Evolutionary conservation across 2,888 invertebrate genomes (phyloP).

Genomic region (Podabrus alpinus): DNA sequence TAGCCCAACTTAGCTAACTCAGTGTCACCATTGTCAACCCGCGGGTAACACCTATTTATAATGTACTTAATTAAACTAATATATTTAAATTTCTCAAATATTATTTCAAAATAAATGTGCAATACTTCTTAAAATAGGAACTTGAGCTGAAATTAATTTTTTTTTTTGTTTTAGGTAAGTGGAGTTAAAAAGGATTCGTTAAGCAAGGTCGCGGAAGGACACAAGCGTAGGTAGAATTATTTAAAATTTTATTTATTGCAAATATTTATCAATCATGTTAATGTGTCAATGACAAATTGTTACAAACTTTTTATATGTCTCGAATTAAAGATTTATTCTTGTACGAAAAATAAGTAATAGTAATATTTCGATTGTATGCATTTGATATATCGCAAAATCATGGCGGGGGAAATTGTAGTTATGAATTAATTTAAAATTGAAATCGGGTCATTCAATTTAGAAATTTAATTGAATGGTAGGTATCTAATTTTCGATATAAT

Average conservation of each 20-base stretch:
- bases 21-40: neutral
- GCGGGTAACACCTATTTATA: neutral
- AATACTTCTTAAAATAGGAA: neutral
- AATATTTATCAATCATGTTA: neutral
- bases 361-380: neutral
- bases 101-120: neutral
- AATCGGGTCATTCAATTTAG: conserved; percentile 17
- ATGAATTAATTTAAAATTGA: conserved; percentile 1
- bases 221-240: neutral
- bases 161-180: conserved; percentile 15
- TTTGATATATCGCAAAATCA: neutral
- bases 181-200: neutral
- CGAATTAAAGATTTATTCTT: neutral
- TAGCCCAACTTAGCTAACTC: neutral
- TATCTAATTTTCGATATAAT: conserved; percentile 12
- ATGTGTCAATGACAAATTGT: conserved; percentile 12
- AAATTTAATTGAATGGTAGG: conserved; percentile 8
- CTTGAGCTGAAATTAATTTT: neutral
- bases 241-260: neutral
- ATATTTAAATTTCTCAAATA: too few relatives aligned
- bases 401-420: neutral
- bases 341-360: neutral
- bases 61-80: too few relatives aligned
- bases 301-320: neutral
- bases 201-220: neutral